Evolutionary conservation across 2,113 vertebrate genomes (phyloP), one percentile per base, ranked within the genome.

Genomic region (Pelmatolapia mariae): DNA sequence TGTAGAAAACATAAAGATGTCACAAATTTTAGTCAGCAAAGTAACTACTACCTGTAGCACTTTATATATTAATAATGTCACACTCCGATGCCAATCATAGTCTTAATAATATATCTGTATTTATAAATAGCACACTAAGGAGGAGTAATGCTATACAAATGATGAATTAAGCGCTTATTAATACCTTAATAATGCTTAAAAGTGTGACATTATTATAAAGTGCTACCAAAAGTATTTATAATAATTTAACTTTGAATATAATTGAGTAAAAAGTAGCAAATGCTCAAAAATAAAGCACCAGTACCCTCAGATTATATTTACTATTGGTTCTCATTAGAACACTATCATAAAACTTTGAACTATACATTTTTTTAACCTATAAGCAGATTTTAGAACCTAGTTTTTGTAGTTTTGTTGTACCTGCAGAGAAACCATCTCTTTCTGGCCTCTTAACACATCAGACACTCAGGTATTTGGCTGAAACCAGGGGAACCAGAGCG

Each of bases 401-500:
- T 79, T 83, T 68, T 71, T 47, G 12, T 85, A 66, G 33, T 66
- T 50, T 57, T 66, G 43, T 83, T 73, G 31, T 18, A 11, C 43
- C 81, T 71, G 61, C 85, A 82, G 83, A 61, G 61, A 59, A 79
- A 82, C 76, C 43, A 47, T 82, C 68, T 89, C 81, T 73, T 40
- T 31, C 71, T 84, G 80, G 80, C 50, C 31, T 83, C 16, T 4
- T 6, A 84, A 86, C 86, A 87, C 47, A 82, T 91, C 33, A 79
- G 19, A 83, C 63, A 31, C 82, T 73, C 36, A 81, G 68, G 87
- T 88, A 71, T 89, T 79, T 80, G 57, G 80, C 76, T 81, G 83
- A 80, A 87, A 83, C 84, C 85, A 36, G 81, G 79, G 91, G 87
- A 86, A 82, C 61, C 40, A 10, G 84, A 87, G 73, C 89, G 81